Conservation (phyloP, 2,888 invertebrate genomes). For the Heliconius ethilla region DNA sequence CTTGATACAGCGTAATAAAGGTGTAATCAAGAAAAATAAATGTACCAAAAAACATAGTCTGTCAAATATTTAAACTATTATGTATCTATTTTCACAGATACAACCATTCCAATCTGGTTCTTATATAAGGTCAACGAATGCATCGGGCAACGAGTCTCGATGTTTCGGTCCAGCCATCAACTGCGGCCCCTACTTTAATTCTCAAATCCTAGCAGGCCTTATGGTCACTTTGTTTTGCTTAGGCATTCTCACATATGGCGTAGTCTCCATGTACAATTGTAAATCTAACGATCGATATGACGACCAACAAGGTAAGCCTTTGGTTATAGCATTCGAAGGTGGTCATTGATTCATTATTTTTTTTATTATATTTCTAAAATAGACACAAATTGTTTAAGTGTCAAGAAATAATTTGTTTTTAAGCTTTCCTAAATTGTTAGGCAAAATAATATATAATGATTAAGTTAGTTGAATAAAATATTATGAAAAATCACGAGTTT, state of each 20-base stretch:
- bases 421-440: not conserved
- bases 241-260: slow-evolving; percentile 51
- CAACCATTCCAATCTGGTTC: slow-evolving; percentile 39
- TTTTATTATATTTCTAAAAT: not conserved
- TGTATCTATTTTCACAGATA: slow-evolving; percentile 35
- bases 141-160: not conserved
- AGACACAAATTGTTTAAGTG: not conserved
- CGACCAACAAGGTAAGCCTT: slow-evolving; percentile 55
- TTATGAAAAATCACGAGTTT: not conserved
- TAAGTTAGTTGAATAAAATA: not conserved
- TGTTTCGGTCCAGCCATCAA: slow-evolving; percentile 53
- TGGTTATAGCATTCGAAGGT: slow-evolving; percentile 40
- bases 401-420: not conserved
- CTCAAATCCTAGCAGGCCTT: slow-evolving; percentile 51
- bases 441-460: not conserved
- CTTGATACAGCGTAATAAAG: too few relatives aligned
- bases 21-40: too few relatives aligned
- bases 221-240: slow-evolving; percentile 51
- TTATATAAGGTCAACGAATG: not conserved
- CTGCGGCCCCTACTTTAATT: slow-evolving; percentile 61
- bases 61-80: too few relatives aligned
- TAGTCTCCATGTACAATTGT: slow-evolving; percentile 51
- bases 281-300: slow-evolving; percentile 55
- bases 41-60: too few relatives aligned
- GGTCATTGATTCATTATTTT: slow-evolving; percentile 19